phyloP scores from a whole-genome alignment of 2,113 vertebrate genomes.

The Furnarius figulus region DNA sequence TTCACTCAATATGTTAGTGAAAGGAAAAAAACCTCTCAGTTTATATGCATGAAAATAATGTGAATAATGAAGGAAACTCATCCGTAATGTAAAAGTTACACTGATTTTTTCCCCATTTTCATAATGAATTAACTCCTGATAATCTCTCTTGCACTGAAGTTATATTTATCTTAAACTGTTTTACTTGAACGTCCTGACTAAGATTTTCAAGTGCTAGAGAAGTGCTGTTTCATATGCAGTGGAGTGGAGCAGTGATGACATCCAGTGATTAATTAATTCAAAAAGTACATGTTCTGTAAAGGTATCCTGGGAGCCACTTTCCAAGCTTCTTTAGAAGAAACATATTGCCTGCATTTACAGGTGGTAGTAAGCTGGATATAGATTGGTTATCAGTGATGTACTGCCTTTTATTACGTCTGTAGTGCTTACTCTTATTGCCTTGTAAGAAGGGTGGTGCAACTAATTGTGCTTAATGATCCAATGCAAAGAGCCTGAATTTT shows the following conservation, averaged over 20 bases:
- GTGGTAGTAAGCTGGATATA: constrained; percentile 64
- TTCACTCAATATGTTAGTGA: neutral
- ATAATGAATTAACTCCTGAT: constrained; percentile 24
- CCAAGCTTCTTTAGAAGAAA: constrained; percentile 59
- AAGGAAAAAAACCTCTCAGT: neutral
- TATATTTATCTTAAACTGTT: constrained; percentile 5
- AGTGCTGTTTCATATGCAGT: constrained; percentile 60
- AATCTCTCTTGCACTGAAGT: constrained; percentile 20
- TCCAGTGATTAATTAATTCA: constrained; percentile 77
- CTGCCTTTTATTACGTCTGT: constrained; percentile 23
- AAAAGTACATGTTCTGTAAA: constrained; percentile 62
- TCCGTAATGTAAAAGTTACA: neutral
- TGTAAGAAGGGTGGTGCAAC: constrained; percentile 22
- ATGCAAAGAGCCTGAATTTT: neutral
- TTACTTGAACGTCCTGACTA: constrained; percentile 21
- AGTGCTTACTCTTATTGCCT: constrained; percentile 28
- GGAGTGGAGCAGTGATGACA: constrained; percentile 60
- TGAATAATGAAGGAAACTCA: neutral
- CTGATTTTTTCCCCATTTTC: neutral
- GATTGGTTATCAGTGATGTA: constrained; percentile 34
- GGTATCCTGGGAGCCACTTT: constrained; percentile 64
- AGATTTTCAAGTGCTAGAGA: constrained; percentile 32
- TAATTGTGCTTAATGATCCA: constrained; percentile 54
- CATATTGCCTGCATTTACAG: constrained; percentile 68
- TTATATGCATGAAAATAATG: neutral